Evolutionary conservation across 2,113 vertebrate genomes (phyloP), one percentile per base, ranked within the genome.

Genomic region (Xiphophorus couchianus): DNA sequence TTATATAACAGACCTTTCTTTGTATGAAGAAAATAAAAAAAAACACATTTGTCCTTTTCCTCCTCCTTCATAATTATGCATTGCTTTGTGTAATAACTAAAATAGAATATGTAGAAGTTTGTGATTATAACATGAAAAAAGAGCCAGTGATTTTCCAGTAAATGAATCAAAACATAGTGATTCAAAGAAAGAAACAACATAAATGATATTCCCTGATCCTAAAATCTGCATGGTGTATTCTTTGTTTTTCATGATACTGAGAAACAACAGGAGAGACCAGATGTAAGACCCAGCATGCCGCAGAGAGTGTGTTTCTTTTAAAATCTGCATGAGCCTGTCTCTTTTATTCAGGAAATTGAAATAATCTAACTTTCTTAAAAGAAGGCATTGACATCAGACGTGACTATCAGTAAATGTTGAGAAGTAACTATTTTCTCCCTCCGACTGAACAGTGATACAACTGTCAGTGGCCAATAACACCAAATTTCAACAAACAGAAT

Each of bases 241-340:
- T 42, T 54, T 29, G 15, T 62, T 42, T 9, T 62, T 11, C 51
- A 71, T 37, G 31, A 27, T 7, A 71, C 27, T 13, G 5, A 61
- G 54, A 71, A 61, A 33, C 22, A 60, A 19, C 44, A 48, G 17
- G 15, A 69, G 51, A 69, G 29, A 25, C n/a, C 39, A 25, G 39
- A 39, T 76, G 37, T 61, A 61, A 68, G 31, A 63, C 17, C 44
- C 11, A 17, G 64, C 60, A 27, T 74, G 69, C 58, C 12, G 39
- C 51, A 62, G 44, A 27, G 0, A 1, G 31, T 17, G 51, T 22
- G n/a, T 27, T 66, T 66, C 44, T 25, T 62, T 39, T 11, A 25
- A 54, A n/a, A 19, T 1, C 5, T 29, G 15, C 10, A 2, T 68
- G 15, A 25, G 15, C 15, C 15, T 6, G 44, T 15, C 44, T 4